A percentile compares a stretch with the other conserved stretches of the same genome.
Conservation (phyloP, 1,140 invertebrate genomes). For the Trichonephila inaurata region DNA sequence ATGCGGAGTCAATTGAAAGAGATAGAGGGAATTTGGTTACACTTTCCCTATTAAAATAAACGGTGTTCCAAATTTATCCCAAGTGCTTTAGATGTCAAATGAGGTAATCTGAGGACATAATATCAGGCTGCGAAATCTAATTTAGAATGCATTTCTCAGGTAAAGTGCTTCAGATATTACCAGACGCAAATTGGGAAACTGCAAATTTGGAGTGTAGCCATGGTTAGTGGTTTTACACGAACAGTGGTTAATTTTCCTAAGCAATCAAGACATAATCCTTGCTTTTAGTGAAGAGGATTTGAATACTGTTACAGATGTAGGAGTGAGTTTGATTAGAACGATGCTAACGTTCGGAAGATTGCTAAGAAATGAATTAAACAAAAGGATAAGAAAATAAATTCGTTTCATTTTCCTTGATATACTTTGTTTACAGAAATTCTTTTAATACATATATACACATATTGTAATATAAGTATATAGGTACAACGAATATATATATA, state of each 20-base stretch:
- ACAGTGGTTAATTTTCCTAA: conserved; percentile 16
- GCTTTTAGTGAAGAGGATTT: conserved; percentile 1
- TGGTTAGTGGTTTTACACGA: background rate
- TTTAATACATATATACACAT: no score
- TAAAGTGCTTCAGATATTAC: conserved; percentile 25
- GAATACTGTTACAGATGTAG: background rate
- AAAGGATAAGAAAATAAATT: no score
- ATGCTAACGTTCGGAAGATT: no score
- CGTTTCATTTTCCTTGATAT: no score
- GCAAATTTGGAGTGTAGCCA: background rate
- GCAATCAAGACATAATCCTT: background rate
- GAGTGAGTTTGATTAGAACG: background rate
- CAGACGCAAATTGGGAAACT: conserved; percentile 6
- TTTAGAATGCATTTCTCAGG: conserved; percentile 10
- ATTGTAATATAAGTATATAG: no score
- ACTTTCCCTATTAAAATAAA: conserved; percentile 32
- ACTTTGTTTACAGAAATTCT: no score
- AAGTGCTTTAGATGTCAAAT: conserved; percentile 41
- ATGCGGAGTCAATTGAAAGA: background rate
- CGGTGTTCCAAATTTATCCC: background rate
- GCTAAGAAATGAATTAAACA: no score
- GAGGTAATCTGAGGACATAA: conserved; percentile 13
- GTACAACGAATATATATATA: no score
- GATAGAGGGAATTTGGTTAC: conserved; percentile 5
- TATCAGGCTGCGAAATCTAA: background rate